phyloP scores from a whole-genome alignment of 2,113 vertebrate genomes.

The Macheiramphus alcinus region DNA sequence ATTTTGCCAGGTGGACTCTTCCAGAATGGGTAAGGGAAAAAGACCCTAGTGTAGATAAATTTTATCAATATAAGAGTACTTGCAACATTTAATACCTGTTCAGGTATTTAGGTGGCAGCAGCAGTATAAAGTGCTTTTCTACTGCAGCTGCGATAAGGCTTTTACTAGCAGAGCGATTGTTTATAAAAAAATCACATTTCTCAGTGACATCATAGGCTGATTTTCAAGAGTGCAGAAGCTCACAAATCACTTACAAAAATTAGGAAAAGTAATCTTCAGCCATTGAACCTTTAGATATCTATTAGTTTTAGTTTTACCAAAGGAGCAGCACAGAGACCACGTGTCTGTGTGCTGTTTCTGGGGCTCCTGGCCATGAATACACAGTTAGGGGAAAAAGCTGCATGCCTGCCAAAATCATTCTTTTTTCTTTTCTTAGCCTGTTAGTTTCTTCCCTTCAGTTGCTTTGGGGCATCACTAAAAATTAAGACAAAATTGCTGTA shows the following conservation, averaged over 20 bases:
- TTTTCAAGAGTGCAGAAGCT: neutral
- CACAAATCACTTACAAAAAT: neutral
- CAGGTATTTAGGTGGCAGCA: neutral
- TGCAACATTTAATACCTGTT: neutral
- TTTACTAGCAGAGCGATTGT: neutral
- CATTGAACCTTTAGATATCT: neutral
- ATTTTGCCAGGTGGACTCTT: neutral
- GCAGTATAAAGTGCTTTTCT: neutral
- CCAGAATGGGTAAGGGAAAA: neutral
- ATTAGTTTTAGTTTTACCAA: neutral
- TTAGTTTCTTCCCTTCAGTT: neutral
- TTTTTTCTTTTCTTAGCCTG: neutral
- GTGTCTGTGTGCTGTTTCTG: neutral
- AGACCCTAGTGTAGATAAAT: neutral
- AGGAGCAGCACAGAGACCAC: neutral
- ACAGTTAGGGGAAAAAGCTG: neutral
- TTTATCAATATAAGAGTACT: neutral
- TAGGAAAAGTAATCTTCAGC: neutral
- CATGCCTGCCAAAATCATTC: neutral
- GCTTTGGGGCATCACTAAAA: neutral
- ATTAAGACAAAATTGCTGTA: neutral
- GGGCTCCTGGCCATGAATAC: neutral
- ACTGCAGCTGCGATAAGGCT: neutral
- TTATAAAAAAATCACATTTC: neutral
- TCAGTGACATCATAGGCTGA: neutral